Evolutionary conservation across 2,113 vertebrate species (phyloP), one percentile per base, ranked within the genome.

Genomic region (Verasper variegatus): DNA sequence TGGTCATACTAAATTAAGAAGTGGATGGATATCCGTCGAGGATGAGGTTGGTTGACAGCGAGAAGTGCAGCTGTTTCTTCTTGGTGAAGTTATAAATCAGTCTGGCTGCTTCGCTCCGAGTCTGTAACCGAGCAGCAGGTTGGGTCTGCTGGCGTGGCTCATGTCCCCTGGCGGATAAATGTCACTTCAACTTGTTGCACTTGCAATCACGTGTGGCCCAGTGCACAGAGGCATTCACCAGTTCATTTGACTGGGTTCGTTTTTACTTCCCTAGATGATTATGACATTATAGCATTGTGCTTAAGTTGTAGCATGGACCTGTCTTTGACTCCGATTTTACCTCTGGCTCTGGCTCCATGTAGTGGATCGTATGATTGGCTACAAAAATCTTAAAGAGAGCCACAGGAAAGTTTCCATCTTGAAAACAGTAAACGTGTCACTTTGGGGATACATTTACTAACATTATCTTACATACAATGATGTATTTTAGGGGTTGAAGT

Each of bases 1-100:
- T 86, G 86, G 82, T 82, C 88, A 83, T 78, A 90, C 89, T 90
- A 91, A 92, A 89, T 93, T 91, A 91, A 91, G 88, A 90, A 87
- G 85, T 83, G 74, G 83, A 88, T 83, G 85, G 84, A 79, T 90
- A 90, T 90, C 82, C 57, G 59, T 87, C 83, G 72, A 72, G 83
- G 76, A 90, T 75, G 90, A 85, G 86, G 80, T 85, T 87, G 75
- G 91, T 81, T 89, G 88, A 90, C 89, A 83, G 83, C 47, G 62
- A 89, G 90, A 74, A 31, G 81, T 90, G 91, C 91, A 93, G 92
- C 93, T 94, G 91, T 77, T 54, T 91, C 81, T 82, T 88, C 88
- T 83, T 85, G 84, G 83, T 81, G 83, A 74, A 86, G 88, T 86
- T 86, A 83, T 92, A 92, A 93, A 92, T 94, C 92, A 88, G 73